Conservation (phyloP, 2,888 invertebrate species). For the Oegoconia quadripuncta region DNA sequence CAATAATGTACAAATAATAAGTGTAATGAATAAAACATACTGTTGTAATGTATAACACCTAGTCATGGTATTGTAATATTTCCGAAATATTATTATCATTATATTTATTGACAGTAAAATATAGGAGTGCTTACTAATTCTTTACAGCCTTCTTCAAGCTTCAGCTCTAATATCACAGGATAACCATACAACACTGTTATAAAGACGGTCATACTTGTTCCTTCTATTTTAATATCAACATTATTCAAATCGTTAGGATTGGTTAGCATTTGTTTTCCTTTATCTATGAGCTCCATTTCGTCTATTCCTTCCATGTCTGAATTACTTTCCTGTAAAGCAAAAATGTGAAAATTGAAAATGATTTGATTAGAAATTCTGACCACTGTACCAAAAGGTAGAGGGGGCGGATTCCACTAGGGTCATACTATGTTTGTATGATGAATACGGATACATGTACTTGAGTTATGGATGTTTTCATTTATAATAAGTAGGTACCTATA, state of each 20-base stretch:
- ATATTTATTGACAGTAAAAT: constrained; percentile 3
- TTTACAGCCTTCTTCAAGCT: constrained; percentile 37
- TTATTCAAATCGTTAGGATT: constrained; percentile 39
- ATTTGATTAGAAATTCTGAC: background rate
- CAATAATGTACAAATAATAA: too few relatives aligned
- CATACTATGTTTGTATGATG: too few relatives aligned
- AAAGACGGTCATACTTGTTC: constrained; percentile 27
- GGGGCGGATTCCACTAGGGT: too few relatives aligned
- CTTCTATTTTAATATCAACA: constrained; percentile 26
- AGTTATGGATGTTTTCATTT: too few relatives aligned
- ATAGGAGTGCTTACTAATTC: constrained; percentile 42
- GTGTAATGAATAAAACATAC: too few relatives aligned
- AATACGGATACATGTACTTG: too few relatives aligned
- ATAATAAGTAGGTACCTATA: too few relatives aligned
- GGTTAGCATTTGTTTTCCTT: constrained; percentile 40
- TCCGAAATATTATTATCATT: too few relatives aligned
- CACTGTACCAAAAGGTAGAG: too few relatives aligned
- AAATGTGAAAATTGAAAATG: background rate
- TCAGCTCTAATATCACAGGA: constrained; percentile 39
- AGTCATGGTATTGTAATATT: too few relatives aligned
- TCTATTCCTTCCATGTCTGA: constrained; percentile 26
- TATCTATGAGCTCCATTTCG: constrained; percentile 36
- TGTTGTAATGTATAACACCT: too few relatives aligned
- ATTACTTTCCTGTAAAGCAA: constrained; percentile 3
- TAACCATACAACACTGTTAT: constrained; percentile 38